phyloP scores from a whole-genome alignment of 2,888 invertebrate genomes.

The Chloroclystis v-ata region DNA sequence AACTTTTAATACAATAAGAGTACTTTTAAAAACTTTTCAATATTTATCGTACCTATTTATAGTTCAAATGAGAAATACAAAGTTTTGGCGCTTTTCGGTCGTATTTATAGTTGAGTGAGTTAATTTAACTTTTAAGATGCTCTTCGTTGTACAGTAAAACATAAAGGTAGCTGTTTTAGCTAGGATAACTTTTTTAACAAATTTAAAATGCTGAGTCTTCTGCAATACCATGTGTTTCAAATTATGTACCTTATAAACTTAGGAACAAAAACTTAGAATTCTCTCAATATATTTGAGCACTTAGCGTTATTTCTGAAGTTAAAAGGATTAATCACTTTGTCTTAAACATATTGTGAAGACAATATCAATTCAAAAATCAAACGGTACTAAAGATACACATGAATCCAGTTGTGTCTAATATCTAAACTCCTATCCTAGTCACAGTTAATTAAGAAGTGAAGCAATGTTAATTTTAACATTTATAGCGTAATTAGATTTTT shows the following conservation, averaged over 20 bases:
- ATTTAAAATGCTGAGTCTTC: slow-evolving; percentile 63
- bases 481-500: slow-evolving; percentile 75
- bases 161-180: slow-evolving; percentile 73
- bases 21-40: slow-evolving; percentile 59
- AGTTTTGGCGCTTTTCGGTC: slow-evolving; percentile 60
- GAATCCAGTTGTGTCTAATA: slow-evolving; percentile 2
- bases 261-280: slow-evolving; percentile 40
- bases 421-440: slow-evolving; percentile 36
- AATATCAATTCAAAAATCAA: slow-evolving; percentile 41
- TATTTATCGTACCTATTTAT: slow-evolving; percentile 48
- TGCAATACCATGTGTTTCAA: slow-evolving; percentile 47
- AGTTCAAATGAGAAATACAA: slow-evolving; percentile 43
- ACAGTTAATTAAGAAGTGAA: slow-evolving; percentile 62
- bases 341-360: slow-evolving; percentile 10
- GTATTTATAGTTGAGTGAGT: slow-evolving; percentile 55
- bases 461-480: slow-evolving; percentile 78
- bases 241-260: slow-evolving; percentile 33
- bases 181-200: slow-evolving; percentile 75
- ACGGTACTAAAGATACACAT: slow-evolving; percentile 52
- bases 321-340: slow-evolving; percentile 36
- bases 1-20: slow-evolving; percentile 71
- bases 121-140: slow-evolving; percentile 57
- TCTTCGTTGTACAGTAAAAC: slow-evolving; percentile 73
- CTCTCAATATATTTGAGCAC: slow-evolving; percentile 63
- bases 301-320: slow-evolving; percentile 56